Evolutionary conservation across 2,113 vertebrate genomes (phyloP), one percentile per base, ranked within the genome.

Genomic region (Gadus chalcogrammus): DNA sequence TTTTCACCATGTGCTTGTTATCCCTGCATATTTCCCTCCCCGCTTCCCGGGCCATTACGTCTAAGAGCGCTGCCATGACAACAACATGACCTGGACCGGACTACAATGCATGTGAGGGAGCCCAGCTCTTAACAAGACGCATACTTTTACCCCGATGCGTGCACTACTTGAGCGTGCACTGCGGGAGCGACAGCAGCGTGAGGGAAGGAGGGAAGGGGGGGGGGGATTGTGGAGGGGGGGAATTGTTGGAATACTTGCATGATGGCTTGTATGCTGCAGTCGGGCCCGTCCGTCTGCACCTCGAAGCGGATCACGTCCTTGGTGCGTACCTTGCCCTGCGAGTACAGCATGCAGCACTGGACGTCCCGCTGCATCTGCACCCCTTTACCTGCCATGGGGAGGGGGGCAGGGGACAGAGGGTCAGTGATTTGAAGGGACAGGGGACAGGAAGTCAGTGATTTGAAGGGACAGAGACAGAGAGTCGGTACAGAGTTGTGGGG

Each of bases 261-360:
- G 89, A 93, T 90, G 69, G 92, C 92, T 86, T 86, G 89, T 91
- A 93, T 93, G 82, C 90, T 93, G 92, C 92, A 93, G 88, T 93
- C 91, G 6, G 91, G 92, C 76, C 92, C 92, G 80, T 92, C 92
- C 0, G 89, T 93, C 91, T 93, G 92, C 85, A 90, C 85, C 83
- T 93, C 92, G 69, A 92, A 93, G 74, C 88, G 90, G 74, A 92
- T 67, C 79, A 93, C 90, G 52, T 93, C 92, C 88, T 93, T 93
- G 84, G 91, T 91, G 68, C 92, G 91, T 81, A 93, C 90, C 78
- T 91, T 93, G 68, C 88, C 92, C 64, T 91, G 85, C 60, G 92
- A 93, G 87, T 93, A 93, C 82, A 90, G 79, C 91, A 93, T 92
- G 79, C 92, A 93, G 79, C 92, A 93, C 85, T 93, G 92, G 71